Percentiles rank a stretch among this genome's conserved stretches.
Conservation (phyloP, 1,140 invertebrate species). For the Lepidostoma basale region DNA sequence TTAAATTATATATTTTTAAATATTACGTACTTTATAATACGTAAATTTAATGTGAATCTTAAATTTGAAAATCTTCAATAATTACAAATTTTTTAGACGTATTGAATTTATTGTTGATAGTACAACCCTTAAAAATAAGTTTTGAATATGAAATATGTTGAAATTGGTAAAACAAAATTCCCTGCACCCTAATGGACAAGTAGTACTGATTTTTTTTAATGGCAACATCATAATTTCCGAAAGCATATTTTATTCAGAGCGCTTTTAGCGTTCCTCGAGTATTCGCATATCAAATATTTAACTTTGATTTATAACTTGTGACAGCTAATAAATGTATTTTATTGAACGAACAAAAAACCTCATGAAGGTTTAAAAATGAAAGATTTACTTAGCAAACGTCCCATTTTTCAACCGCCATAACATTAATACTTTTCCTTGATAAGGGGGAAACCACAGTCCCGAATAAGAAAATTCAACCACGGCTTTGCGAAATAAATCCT, state of each 20-base stretch:
- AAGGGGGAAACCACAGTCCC: not conserved
- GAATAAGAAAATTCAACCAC: constrained; percentile 34
- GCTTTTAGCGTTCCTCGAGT: not conserved
- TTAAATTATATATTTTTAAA: too few relatives aligned
- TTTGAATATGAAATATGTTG: too few relatives aligned
- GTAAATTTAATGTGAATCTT: too few relatives aligned
- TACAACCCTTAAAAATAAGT: too few relatives aligned
- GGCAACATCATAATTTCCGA: constrained; percentile 5
- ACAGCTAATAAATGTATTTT: not conserved
- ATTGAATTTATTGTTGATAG: too few relatives aligned
- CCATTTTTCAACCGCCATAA: constrained; percentile 4
- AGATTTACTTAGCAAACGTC: not conserved
- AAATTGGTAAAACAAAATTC: too few relatives aligned
- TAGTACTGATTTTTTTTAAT: not conserved
- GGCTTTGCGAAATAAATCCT: constrained; percentile 33
- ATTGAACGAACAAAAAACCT: not conserved
- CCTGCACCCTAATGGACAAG: not conserved
- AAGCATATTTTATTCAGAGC: not conserved
- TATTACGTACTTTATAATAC: too few relatives aligned
- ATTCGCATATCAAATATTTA: not conserved
- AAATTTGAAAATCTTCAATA: too few relatives aligned
- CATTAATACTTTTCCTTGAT: not conserved
- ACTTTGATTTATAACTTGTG: not conserved
- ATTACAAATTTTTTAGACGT: too few relatives aligned
- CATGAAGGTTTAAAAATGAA: not conserved